Evolutionary conservation across 1,140 invertebrate species (phyloP), one percentile per base, ranked within the genome.

Genomic region (Sycophaga agraensis): DNA sequence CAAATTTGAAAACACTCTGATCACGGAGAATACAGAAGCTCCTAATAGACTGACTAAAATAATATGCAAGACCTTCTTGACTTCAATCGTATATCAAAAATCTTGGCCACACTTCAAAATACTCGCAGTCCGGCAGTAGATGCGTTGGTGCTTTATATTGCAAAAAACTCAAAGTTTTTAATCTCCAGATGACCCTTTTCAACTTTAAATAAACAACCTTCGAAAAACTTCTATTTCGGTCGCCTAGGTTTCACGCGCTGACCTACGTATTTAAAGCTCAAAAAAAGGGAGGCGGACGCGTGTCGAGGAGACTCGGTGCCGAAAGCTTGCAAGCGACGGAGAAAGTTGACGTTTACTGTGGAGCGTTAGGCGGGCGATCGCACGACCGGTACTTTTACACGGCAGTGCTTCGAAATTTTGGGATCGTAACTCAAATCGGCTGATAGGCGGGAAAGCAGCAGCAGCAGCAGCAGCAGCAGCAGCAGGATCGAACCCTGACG

Each of bases 341-440:
- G 57, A 59, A 59, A 59, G 57, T 59, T 51, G 37, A 59, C 24
- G 46, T 59, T 50, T 49, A 59, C 31, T 31, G 56, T n/a, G n/a
- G n/a, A 37, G 24, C 0, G 12, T 40, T n/a, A 16, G 16, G 11
- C 12, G 35, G 12, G 22, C 3, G 24, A 2, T 3, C 21, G 16
- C 7, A 22, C 37, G 26, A 31, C 24, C 16, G 4, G 3, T n/a
- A n/a, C n/a, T n/a, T n/a, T n/a, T n/a, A n/a, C n/a, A n/a, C 46
- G 46, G 48, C 48, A 48, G 28, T 31, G 43, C 19, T 56, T 43
- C 22, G 17, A 55, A 43, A 59, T 48, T 58, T 59, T 59, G 24
- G 56, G 56, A 9, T 40, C 35, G 37, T 35, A 31, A 43, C 22
- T 56, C 28, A 46, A 12, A 0, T 17, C 4, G 37, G 42, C 19